A percentile compares a stretch with the other conserved stretches of the same genome.
Evolutionary conservation across 1,140 invertebrate species (phyloP).

Genomic region (Saccostrea glomerata): DNA sequence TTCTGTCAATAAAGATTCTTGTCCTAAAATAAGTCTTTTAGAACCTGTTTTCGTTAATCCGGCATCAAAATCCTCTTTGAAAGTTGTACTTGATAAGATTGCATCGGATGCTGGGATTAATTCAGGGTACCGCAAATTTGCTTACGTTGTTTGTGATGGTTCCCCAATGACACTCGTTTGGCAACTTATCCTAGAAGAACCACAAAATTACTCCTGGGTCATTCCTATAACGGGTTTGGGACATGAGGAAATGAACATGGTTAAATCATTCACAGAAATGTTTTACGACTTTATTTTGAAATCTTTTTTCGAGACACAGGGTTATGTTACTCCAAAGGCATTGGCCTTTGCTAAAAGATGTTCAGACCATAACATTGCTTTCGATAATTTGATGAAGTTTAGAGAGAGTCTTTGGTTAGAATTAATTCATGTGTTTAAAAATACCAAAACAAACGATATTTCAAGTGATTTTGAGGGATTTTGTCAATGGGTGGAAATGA

Average conservation of each 20-base stretch:
- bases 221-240: constrained; percentile 30
- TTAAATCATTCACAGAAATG: too few relatives aligned
- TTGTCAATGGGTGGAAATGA: too few relatives aligned
- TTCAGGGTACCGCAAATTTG: neutral
- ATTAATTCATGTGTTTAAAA: too few relatives aligned
- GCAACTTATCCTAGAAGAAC: constrained; percentile 9
- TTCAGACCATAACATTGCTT: too few relatives aligned
- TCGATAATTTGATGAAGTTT: too few relatives aligned
- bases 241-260: constrained; percentile 6
- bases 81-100: constrained; percentile 11
- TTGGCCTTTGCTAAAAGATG: neutral
- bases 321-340: constrained; percentile 14
- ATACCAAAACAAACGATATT: too few relatives aligned
- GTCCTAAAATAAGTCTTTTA: neutral
- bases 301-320: constrained; percentile 13
- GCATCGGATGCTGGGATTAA: constrained; percentile 25
- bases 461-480: too few relatives aligned
- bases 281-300: neutral
- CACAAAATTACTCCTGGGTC: constrained; percentile 8
- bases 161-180: too few relatives aligned
- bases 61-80: neutral
- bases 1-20: neutral
- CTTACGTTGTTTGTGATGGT: too few relatives aligned
- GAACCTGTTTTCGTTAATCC: constrained; percentile 41
- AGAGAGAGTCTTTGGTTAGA: too few relatives aligned